A percentile compares a stretch with the other conserved stretches of the same genome.
Conservation (phyloP, 2,888 invertebrate species). For the Lobophora halterata region DNA sequence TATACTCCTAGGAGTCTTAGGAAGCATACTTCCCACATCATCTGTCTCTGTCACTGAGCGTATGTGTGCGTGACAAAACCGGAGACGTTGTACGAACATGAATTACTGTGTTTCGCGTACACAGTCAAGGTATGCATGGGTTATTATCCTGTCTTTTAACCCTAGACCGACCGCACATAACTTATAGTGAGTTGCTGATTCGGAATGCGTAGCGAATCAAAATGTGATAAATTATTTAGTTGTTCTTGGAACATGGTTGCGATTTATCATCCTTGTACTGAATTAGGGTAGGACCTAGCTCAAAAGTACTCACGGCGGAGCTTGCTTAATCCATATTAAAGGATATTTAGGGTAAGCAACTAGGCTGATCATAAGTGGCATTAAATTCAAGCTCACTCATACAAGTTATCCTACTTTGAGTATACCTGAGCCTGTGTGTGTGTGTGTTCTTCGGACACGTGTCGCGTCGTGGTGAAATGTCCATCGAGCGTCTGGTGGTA, state of each 20-base stretch:
- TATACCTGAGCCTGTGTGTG: too few species aligned
- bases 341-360: too few species aligned
- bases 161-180: conserved; percentile 37
- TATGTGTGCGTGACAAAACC: conserved; percentile 9
- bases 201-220: conserved; percentile 35
- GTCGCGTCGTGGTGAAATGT: too few species aligned
- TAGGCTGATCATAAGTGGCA: too few species aligned
- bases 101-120: too few species aligned
- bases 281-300: neutral
- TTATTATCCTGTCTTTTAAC: conserved; percentile 45
- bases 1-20: too few species aligned
- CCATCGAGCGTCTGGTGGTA: too few species aligned
- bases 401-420: too few species aligned
- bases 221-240: conserved; percentile 40
- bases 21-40: too few species aligned
- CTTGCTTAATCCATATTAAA: too few species aligned
- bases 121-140: conserved; percentile 20
- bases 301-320: neutral
- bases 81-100: conserved; percentile 9
- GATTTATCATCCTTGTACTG: conserved; percentile 2
- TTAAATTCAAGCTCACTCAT: too few species aligned
- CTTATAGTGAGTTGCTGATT: conserved; percentile 33
- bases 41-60: conserved; percentile 21
- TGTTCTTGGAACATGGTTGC: conserved; percentile 22
- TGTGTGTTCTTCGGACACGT: too few species aligned